Evolutionary conservation across 2,797 vertebrate species (phyloP).

Genomic region (Triplophysa yarkandensis): DNA sequence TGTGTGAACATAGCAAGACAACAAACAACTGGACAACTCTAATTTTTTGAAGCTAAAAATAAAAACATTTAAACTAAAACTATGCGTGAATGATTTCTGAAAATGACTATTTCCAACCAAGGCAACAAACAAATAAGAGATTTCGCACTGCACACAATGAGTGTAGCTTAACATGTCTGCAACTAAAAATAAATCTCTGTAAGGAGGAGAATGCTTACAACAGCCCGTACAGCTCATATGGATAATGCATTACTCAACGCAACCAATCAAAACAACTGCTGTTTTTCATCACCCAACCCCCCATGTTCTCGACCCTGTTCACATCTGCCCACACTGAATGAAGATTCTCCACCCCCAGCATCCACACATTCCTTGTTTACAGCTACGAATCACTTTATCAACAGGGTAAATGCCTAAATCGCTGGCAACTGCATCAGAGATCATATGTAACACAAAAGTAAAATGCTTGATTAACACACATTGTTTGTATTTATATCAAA

Average conservation of each 20-base stretch:
- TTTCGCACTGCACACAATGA: constrained; percentile 36
- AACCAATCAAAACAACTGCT: constrained; percentile 69
- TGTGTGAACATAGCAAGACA: not conserved
- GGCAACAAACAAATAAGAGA: not conserved
- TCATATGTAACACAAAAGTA: no score
- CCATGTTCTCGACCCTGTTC: constrained; percentile 41
- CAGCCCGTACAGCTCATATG: constrained; percentile 57
- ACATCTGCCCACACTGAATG: constrained; percentile 56
- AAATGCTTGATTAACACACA: not conserved
- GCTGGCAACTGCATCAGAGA: no score
- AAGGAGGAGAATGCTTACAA: constrained; percentile 57
- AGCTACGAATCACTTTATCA: constrained; percentile 26
- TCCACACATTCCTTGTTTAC: constrained; percentile 3
- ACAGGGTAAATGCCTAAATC: not conserved
- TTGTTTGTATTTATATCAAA: no score
- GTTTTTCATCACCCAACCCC: constrained; percentile 51
- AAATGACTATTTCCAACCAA: no score
- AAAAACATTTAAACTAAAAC: not conserved
- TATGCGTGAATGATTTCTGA: no score
- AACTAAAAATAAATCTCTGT: not conserved
- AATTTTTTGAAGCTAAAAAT: not conserved
- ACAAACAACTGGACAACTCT: not conserved
- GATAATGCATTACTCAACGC: constrained; percentile 65
- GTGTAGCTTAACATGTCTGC: constrained; percentile 9
- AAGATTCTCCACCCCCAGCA: constrained; percentile 48